Evolutionary conservation across 2,113 vertebrate species (phyloP).

Genomic region (Chloebia gouldiae): DNA sequence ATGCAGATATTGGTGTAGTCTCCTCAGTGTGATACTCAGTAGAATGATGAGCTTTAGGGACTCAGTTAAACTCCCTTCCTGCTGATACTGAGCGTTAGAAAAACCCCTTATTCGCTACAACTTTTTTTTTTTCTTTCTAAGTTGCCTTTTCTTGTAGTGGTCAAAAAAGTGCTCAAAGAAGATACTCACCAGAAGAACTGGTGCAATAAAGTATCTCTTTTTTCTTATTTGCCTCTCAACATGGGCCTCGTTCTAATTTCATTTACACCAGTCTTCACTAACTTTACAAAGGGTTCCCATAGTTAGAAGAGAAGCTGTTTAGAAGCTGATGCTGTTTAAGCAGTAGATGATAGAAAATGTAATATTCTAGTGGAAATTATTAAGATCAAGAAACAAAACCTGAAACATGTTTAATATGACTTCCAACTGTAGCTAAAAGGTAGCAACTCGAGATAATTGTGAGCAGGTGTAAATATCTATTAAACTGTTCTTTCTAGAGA

Average conservation of each 20-base stretch:
- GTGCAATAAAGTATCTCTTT: background rate
- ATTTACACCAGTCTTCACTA: background rate
- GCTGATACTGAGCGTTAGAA: background rate
- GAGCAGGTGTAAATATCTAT: slow-evolving; percentile 72
- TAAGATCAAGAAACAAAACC: slow-evolving; percentile 22
- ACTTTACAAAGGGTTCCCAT: background rate
- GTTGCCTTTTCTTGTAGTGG: background rate
- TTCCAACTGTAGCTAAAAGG: slow-evolving; percentile 56
- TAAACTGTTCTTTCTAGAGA: slow-evolving; percentile 72
- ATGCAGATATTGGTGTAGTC: background rate
- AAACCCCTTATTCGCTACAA: background rate
- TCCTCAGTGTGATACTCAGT: background rate
- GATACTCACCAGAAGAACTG: background rate
- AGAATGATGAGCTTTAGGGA: slow-evolving; percentile 3
- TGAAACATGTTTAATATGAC: slow-evolving; percentile 23
- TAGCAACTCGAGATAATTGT: slow-evolving; percentile 63
- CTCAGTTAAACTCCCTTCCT: background rate
- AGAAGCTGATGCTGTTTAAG: background rate
- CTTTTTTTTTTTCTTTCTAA: background rate
- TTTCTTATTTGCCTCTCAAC: background rate
- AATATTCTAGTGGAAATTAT: background rate
- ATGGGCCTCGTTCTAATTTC: slow-evolving; percentile 1
- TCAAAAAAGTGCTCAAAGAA: background rate
- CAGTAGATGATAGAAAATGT: slow-evolving; percentile 19
- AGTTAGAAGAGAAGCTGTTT: background rate